A percentile compares a stretch with the other conserved stretches of the same genome.
Conservation (phyloP, 1,140 invertebrate genomes). For the Ostrea edulis region DNA sequence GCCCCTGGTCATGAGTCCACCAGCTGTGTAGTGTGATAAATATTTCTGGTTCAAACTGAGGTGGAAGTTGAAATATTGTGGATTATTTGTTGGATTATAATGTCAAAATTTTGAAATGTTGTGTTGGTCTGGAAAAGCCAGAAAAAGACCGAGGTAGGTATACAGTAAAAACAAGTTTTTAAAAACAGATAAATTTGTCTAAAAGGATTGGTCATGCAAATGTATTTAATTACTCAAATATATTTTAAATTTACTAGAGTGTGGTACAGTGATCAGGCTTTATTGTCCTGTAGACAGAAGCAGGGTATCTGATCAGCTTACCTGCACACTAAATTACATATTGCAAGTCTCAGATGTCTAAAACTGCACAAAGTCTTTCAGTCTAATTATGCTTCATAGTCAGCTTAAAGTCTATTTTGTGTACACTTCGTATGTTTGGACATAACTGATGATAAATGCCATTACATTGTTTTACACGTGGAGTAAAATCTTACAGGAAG, state of each 20-base stretch:
- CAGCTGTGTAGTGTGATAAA: conserved; percentile 25
- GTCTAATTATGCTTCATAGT: not conserved
- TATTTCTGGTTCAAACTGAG: not conserved
- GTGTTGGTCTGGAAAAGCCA: conserved; percentile 27
- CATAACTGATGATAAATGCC: not conserved
- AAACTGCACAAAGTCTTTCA: not conserved
- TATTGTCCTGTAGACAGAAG: not conserved
- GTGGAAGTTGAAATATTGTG: not conserved
- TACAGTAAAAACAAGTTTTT: not conserved
- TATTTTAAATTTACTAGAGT: not conserved
- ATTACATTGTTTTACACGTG: not conserved
- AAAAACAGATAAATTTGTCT: not conserved
- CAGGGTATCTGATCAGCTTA: not conserved
- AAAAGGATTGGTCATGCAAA: not conserved
- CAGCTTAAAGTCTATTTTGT: not conserved
- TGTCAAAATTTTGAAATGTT: conserved; percentile 12
- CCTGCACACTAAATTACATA: not conserved
- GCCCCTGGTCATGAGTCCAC: not conserved
- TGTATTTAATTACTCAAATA: not conserved
- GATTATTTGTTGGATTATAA: conserved; percentile 3
- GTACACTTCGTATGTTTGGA: not conserved
- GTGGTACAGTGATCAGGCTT: not conserved
- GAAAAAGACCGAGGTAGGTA: conserved; percentile 1
- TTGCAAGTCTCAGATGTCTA: not conserved
- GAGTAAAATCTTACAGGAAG: not conserved